Percentiles rank a stretch among this genome's conserved stretches.
Conservation (phyloP, 2,113 vertebrate genomes). For the Hymenochirus boettgeri region DNA sequence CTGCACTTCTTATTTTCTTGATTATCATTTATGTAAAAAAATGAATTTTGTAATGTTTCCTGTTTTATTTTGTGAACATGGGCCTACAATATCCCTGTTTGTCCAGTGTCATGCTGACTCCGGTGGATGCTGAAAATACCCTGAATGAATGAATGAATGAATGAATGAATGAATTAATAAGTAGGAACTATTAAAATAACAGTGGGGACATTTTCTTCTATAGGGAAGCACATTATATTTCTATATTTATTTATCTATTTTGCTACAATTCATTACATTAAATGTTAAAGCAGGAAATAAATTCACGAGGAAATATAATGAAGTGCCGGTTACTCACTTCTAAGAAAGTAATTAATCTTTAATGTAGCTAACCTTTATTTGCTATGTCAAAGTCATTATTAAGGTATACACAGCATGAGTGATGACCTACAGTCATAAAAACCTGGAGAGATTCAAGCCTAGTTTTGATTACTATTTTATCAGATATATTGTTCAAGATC, state of each 20-base stretch:
- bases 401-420: conserved; percentile 14
- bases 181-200: background rate
- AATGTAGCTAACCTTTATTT: conserved; percentile 11
- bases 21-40: too few relatives aligned
- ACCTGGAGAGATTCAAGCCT: conserved; percentile 17
- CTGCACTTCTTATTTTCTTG: too few relatives aligned
- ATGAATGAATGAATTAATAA: too few relatives aligned
- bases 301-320: background rate
- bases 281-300: background rate
- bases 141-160: too few relatives aligned
- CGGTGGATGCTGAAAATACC: too few relatives aligned
- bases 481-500: conserved; percentile 21
- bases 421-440: conserved; percentile 15
- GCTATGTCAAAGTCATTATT: conserved; percentile 26
- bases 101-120: too few relatives aligned
- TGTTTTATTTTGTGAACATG: too few relatives aligned
- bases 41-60: too few relatives aligned
- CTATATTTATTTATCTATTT: too few relatives aligned
- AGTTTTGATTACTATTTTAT: conserved; percentile 28
- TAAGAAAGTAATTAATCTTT: conserved; percentile 5
- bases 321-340: background rate
- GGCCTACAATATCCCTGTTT: too few relatives aligned
- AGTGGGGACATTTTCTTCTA: background rate
- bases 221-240: background rate
- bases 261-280: background rate